Base-by-base conservation (phyloP, 1,140 invertebrate species). In the Rhyacophila brunnea region DNA sequence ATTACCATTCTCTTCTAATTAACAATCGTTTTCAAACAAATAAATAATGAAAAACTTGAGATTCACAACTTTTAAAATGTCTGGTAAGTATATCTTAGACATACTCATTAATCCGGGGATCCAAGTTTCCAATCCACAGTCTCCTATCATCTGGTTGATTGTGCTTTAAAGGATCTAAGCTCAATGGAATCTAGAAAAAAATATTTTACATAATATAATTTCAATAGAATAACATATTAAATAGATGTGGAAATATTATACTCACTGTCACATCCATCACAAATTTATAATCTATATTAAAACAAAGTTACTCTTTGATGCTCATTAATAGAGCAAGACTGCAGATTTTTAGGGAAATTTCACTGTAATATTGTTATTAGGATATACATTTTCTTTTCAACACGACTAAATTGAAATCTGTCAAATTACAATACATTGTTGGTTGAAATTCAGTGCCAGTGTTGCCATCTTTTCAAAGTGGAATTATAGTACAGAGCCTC, bases 111-210 rank as follows among this genome's bases (percentile, higher is more conserved):
- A 95, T 84, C 71, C 91, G 76, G 5, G 85, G 75, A 73, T 95
- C 93, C 58, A 95, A 78, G 77, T 95, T 95, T 34, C 93, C 93
- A 60, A 96, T 87, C 92, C 93, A 95, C 17, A 96, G 78, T 68
- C 91, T 81, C 65, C 85, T 83, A 19, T 91, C 87, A 65, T 87
- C 86, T 6, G 83, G 66, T 52, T 81, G 74, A 49, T 70, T 80
- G 13, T 77, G 77, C 60, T 80, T 81, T 23, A 83, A 72, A 9
- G 83, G 83, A 63, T 86, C 84, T 60, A 86, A 71, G 57, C 84
- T 80, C 45, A 85, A 68, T 48, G 83, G 83, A 54, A 79, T 50
- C 74, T 77, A 44, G 6, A 74, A 54, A 50, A 10, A 43, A 13
- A 19, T 53, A 40, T 52, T 14, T 9, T n/a, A 7, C 34, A 35